A percentile compares a stretch with the other conserved stretches of the same genome.
Evolutionary conservation across 1,140 invertebrate genomes (phyloP).

Genomic region (Calephelis nemesis): DNA sequence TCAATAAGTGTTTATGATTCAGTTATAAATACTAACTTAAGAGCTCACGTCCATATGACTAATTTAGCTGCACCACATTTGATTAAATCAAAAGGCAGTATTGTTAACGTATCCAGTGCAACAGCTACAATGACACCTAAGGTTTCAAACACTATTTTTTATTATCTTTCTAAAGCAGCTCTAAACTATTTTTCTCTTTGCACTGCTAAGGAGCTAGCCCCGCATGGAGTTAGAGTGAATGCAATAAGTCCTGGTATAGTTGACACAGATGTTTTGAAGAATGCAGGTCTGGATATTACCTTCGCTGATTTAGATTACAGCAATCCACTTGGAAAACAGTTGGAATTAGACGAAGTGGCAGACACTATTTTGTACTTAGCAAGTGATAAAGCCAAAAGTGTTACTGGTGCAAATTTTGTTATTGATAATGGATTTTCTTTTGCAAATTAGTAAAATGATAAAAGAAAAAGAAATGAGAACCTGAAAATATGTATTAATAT

Average conservation of each 20-base stretch:
- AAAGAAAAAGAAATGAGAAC: no score
- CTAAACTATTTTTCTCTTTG: constrained; percentile 16
- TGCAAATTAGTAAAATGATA: background rate
- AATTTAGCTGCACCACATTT: constrained; percentile 16
- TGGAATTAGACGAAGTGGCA: constrained; percentile 85
- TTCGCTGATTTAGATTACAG: constrained; percentile 81
- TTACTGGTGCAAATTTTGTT: constrained; percentile 80
- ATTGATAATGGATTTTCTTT: constrained; percentile 32
- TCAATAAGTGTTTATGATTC: constrained; percentile 12
- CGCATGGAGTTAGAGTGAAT: constrained; percentile 22
- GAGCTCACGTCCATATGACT: constrained; percentile 15
- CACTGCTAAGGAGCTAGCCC: constrained; percentile 13
- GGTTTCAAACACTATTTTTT: background rate
- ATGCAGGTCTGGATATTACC: constrained; percentile 78
- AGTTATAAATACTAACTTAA: constrained; percentile 16
- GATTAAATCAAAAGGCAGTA: constrained; percentile 21
- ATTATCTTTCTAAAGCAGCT: constrained; percentile 16
- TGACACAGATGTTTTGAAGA: constrained; percentile 82
- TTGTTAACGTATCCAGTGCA: constrained; percentile 19
- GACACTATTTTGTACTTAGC: constrained; percentile 86
- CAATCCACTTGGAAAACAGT: constrained; percentile 85
- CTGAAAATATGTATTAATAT: no score
- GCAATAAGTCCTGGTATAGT: constrained; percentile 60
- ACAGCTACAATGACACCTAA: constrained; percentile 5
- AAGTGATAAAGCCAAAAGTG: constrained; percentile 84